Percentiles rank a stretch among this genome's conserved stretches.
These are phyloP conservation scores for Panurus biarmicus DNA, from an alignment of 2,113 vertebrate species.

Conservation along the genomic window DNA sequence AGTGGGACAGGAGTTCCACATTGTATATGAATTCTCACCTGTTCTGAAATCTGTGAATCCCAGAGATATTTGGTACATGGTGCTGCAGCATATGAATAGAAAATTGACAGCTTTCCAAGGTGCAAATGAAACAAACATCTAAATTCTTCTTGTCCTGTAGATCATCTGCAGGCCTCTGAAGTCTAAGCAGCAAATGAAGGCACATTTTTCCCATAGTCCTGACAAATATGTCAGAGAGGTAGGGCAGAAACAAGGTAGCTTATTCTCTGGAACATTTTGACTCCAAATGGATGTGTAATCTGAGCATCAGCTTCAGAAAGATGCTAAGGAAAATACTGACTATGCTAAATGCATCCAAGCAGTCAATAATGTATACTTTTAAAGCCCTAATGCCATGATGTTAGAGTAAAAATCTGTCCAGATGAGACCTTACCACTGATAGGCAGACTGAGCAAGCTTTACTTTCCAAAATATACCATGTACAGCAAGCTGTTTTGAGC, in stretches of 20 bases:
- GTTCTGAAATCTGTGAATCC: not conserved
- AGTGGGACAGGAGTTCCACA: not conserved
- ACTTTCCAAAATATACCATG: not conserved
- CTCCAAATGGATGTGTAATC: not conserved
- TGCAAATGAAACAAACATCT: not conserved
- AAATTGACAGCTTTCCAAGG: not conserved
- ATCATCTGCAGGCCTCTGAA: not conserved
- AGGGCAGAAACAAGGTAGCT: not conserved
- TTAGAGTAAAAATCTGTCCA: not conserved
- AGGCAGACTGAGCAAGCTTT: not conserved
- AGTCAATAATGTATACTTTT: not conserved
- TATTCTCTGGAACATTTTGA: not conserved
- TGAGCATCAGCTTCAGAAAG: not conserved
- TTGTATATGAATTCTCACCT: not conserved
- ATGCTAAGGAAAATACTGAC: not conserved
- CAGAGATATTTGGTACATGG: not conserved
- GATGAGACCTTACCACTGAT: not conserved
- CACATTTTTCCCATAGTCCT: not conserved
- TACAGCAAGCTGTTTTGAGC: not conserved
- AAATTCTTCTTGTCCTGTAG: not conserved
- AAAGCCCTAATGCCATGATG: not conserved
- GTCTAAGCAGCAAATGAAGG: not conserved
- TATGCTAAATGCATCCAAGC: not conserved
- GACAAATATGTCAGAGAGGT: not conserved
- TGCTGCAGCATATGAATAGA: not conserved